Evolutionary conservation across 2,888 invertebrate species (phyloP).

Genomic region (Drosophila hamatofila): DNA sequence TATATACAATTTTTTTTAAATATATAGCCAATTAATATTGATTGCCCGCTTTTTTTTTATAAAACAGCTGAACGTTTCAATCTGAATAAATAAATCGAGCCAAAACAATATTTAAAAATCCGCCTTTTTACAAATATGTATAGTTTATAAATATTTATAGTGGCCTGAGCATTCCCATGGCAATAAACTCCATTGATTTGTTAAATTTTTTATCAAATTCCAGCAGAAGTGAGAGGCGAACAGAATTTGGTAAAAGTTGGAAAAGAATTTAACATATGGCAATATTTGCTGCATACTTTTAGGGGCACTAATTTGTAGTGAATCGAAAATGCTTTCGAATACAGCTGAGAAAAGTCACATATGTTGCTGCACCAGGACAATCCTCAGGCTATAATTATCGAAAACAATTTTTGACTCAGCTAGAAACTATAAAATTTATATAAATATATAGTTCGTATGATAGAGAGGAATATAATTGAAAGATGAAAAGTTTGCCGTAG

Average conservation of each 20-base stretch:
- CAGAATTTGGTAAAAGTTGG: background rate
- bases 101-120: too few species aligned
- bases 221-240: background rate
- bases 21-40: too few species aligned
- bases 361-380: background rate
- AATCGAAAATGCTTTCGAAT: background rate
- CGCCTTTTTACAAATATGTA: too few species aligned
- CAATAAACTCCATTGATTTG: background rate
- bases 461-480: background rate
- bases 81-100: too few species aligned
- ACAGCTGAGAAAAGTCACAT: background rate
- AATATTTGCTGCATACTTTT: slow-evolving; percentile 1
- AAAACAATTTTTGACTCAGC: background rate
- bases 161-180: too few species aligned
- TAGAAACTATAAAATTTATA: too few species aligned
- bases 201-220: background rate
- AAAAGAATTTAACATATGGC: background rate
- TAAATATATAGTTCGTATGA: background rate
- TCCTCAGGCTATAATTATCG: background rate
- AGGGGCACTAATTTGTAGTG: background rate
- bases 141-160: too few species aligned
- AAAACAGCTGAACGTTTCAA: too few species aligned
- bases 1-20: too few species aligned
- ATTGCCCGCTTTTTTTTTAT: too few species aligned
- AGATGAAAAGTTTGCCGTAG: background rate